These are phyloP conservation scores for Casuarius casuarius DNA, from an alignment of 2,113 vertebrate species.

Conservation along the genomic window DNA sequence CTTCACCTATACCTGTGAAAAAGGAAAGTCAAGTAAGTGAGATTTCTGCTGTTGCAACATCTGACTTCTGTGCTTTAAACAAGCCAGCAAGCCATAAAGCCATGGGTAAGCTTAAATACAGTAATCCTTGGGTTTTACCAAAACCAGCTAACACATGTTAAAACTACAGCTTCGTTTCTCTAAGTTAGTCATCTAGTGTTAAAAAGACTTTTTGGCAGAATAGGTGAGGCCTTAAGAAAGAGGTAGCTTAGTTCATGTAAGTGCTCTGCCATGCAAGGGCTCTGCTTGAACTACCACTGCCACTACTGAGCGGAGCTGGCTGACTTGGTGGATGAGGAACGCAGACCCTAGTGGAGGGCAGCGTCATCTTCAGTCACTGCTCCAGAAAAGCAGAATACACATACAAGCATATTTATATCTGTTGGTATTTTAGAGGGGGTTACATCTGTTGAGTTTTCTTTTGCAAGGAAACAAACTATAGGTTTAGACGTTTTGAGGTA, in stretches of 20 bases:
- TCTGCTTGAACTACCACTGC: not conserved
- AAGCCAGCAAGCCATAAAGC: not conserved
- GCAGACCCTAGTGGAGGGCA: not conserved
- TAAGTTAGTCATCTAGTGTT: not conserved
- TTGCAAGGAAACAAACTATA: not conserved
- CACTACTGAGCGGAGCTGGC: not conserved
- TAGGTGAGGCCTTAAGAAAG: not conserved
- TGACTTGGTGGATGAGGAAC: not conserved
- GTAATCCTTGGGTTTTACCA: not conserved
- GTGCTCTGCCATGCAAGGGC: not conserved
- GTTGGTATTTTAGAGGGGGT: not conserved
- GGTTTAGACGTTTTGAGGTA: not conserved
- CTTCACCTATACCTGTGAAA: rapidly evolving
- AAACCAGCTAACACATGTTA: not conserved
- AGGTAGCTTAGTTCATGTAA: not conserved
- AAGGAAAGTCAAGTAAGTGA: not conserved
- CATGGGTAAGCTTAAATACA: not conserved
- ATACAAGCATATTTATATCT: not conserved
- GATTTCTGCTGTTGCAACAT: not conserved
- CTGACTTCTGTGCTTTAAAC: not conserved
- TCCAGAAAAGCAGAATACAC: not conserved
- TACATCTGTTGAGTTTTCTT: not conserved
- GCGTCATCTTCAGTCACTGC: too few relatives aligned
- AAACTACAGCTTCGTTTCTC: not conserved
- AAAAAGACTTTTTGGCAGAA: not conserved